Evolutionary conservation across 2,888 invertebrate species (phyloP), one percentile per base, ranked within the genome.

Genomic region (Drosophila longiperda): DNA sequence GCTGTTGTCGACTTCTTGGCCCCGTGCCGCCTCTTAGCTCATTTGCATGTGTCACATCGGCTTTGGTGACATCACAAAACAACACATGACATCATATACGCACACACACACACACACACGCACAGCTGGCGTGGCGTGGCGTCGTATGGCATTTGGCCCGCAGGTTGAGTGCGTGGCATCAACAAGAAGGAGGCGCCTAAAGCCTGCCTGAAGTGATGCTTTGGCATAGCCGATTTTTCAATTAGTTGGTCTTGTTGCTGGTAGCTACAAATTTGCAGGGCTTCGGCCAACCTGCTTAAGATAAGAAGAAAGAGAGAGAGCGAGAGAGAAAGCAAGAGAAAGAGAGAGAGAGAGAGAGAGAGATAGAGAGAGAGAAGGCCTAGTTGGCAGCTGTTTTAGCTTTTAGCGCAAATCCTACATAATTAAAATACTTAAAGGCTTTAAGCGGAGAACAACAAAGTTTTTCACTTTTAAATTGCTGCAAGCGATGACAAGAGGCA

Each of bases 371-470:
- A 15, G 8, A 4, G 17, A 8, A 20, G 20, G 15, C 20, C 40
- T 42, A 32, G 38, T 34, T 48, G 48, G 64, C 57, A 58, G 71
- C 57, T 71, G 65, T 67, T 70, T 69, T 62, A 66, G 78, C 78
- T 75, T 65, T 64, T 54, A 75, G 78, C 77, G 53, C 60, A 86
- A 86, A 86, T 86, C 88, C 86, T 86, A 83, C 82, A 86, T 86
- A 88, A 86, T 86, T 86, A 86, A 86, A 86, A 86, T 83, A 88
- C 86, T 86, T 86, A 86, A 88, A 86, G 88, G 88, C 88, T 86
- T 88, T 83, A 83, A 88, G 80, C 81, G 73, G 73, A 67, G 71
- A 74, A 71, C 80, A 71, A 61, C 58, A 87, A 87, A 85, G 83
- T 85, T 85, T 82, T 60, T 80, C 82, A 86, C 82, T 86, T 86